phyloP scores from a whole-genome alignment of 2,888 invertebrate species.

The Acleris sparsana region DNA sequence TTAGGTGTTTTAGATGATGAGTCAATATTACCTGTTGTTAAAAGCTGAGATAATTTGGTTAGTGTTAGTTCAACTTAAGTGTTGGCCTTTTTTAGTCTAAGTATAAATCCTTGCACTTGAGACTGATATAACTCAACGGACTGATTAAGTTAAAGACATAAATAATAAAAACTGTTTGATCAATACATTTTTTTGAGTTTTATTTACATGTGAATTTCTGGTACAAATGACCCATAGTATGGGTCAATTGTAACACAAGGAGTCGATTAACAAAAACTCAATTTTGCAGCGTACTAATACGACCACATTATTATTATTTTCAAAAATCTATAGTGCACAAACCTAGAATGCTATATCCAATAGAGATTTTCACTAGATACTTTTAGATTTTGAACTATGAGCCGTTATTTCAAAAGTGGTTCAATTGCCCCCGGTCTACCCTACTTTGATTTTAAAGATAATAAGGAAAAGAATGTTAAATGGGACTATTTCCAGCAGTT shows the following conservation, averaged over 20 bases:
- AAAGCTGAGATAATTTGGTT: not conserved
- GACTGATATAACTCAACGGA: conserved; percentile 2
- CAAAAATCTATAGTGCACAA: not conserved
- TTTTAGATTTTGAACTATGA: not conserved
- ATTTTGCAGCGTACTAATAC: not conserved
- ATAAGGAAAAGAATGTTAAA: conserved; percentile 41
- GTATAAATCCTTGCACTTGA: not conserved
- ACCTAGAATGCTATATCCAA: not conserved
- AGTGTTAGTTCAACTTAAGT: not conserved
- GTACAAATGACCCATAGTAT: not conserved
- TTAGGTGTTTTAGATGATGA: not conserved
- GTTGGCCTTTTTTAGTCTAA: not conserved
- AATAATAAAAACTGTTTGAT: not conserved
- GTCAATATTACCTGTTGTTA: not conserved
- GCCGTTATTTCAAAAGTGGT: not conserved
- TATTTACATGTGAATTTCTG: not conserved
- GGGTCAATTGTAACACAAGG: not conserved
- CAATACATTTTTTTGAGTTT: not conserved
- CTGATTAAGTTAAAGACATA: conserved; percentile 1
- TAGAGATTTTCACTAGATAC: not conserved
- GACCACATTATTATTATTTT: not conserved
- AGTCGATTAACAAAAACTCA: too few relatives aligned
- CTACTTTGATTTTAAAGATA: conserved; percentile 14
- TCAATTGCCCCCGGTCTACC: conserved; percentile 4
- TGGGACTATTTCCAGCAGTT: conserved; percentile 44